Evolutionary conservation across 2,888 invertebrate genomes (phyloP).

Genomic region (Brachypalpus laphriformis): DNA sequence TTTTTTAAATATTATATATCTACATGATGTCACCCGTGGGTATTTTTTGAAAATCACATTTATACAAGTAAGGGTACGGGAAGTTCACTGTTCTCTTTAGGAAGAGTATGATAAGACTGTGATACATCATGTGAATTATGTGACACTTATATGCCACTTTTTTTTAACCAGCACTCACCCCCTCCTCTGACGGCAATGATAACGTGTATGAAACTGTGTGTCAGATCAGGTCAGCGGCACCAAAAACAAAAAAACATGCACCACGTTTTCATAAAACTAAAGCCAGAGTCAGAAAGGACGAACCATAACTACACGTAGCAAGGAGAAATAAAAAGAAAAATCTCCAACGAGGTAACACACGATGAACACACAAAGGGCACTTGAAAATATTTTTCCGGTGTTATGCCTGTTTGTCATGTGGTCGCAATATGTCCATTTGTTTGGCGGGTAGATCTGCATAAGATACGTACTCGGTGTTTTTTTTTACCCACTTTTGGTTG

Average conservation of each 20-base stretch:
- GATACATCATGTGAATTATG: constrained; percentile 72
- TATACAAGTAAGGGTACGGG: constrained; percentile 25
- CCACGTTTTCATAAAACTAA: constrained; percentile 29
- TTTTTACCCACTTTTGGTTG: constrained; percentile 18
- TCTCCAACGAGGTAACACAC: constrained; percentile 40
- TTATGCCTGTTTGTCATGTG: constrained; percentile 79
- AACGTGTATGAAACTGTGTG: constrained; percentile 37
- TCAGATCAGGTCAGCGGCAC: constrained; percentile 64
- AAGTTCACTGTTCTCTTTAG: constrained; percentile 71
- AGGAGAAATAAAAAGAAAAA: constrained; percentile 24
- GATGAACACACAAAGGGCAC: constrained; percentile 43
- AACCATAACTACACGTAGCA: constrained; percentile 19
- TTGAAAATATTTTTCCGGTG: constrained; percentile 73
- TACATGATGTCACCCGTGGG: constrained; percentile 61
- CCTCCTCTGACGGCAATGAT: constrained; percentile 29
- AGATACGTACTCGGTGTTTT: constrained; percentile 37
- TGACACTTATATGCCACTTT: constrained; percentile 69
- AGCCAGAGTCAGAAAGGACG: constrained; percentile 15
- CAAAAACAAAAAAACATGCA: constrained; percentile 22
- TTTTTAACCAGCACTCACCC: constrained; percentile 20
- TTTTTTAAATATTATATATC: constrained; percentile 22
- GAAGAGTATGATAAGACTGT: constrained; percentile 68
- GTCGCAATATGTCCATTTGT: constrained; percentile 79
- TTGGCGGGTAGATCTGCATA: constrained; percentile 64
- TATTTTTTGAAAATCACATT: constrained; percentile 37